A percentile compares a stretch with the other conserved stretches of the same genome.
These are phyloP conservation scores for Palythoa heliodiscus DNA, from an alignment of 92 coral and sea anemone genomes.

Conservation along the genomic window DNA sequence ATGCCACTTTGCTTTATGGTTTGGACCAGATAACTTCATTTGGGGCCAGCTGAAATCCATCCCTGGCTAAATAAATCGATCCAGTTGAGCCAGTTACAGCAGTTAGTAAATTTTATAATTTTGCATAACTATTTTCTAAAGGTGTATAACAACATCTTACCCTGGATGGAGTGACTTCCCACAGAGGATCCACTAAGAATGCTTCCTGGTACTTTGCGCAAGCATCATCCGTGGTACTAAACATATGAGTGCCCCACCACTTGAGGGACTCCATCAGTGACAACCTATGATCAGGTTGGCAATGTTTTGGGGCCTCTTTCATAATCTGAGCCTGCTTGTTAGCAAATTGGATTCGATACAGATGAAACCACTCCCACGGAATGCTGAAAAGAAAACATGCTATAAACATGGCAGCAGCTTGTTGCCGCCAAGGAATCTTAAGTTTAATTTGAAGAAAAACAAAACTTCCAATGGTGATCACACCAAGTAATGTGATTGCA, in stretches of 20 bases:
- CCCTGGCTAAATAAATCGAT: too few relatives aligned
- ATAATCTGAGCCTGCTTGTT: conserved; percentile 78
- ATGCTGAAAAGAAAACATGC: conserved; percentile 74
- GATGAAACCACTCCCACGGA: conserved; percentile 96
- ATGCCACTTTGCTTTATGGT: too few relatives aligned
- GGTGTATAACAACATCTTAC: conserved; percentile 45
- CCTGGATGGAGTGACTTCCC: conserved; percentile 93
- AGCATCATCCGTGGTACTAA: conserved; percentile 60
- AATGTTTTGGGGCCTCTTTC: conserved; percentile 66
- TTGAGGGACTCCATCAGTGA: conserved; percentile 61
- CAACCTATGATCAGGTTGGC: conserved; percentile 74
- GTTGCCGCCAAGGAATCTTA: conserved; percentile 66
- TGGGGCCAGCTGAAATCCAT: too few relatives aligned
- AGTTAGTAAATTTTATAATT: too few relatives aligned
- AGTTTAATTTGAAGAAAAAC: conserved; percentile 67
- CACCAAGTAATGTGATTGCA: conserved; percentile 39
- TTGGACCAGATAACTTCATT: too few relatives aligned
- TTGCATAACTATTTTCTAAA: background rate
- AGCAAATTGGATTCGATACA: conserved; percentile 87
- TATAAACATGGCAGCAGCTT: conserved; percentile 62
- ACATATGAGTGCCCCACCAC: conserved; percentile 68
- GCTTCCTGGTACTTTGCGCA: conserved; percentile 91
- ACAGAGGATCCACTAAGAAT: conserved; percentile 88
- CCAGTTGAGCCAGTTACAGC: too few relatives aligned
- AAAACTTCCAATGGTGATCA: conserved; percentile 39